Percentiles rank a stretch among this genome's conserved stretches.
phyloP scores from a whole-genome alignment of 2,113 vertebrate genomes.

The Halichoerus grypus region DNA sequence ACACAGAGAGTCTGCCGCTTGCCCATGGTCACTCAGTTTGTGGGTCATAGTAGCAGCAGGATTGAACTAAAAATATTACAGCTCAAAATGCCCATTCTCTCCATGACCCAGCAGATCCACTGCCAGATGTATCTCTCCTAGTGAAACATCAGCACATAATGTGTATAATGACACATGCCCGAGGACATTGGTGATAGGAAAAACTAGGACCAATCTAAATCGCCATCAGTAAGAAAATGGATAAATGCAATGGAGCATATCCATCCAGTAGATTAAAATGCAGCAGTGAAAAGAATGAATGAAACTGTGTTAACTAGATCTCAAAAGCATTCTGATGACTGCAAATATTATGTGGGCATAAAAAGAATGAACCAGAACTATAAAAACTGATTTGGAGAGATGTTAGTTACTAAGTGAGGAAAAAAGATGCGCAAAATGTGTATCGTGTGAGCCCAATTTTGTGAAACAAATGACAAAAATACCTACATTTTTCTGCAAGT shows the following conservation, averaged over 20 bases:
- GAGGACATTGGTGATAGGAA: neutral
- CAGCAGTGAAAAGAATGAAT: neutral
- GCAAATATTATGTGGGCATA: neutral
- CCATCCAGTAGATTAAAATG: neutral
- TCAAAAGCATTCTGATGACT: neutral
- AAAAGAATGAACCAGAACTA: neutral
- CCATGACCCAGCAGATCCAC: neutral
- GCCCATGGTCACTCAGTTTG: neutral
- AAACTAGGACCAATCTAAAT: neutral
- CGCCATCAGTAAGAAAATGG: neutral
- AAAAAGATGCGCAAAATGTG: neutral
- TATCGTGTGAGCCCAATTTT: neutral
- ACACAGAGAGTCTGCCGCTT: neutral
- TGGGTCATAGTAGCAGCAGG: neutral
- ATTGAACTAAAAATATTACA: neutral
- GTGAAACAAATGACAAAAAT: neutral
- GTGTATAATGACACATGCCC: neutral
- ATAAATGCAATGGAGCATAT: neutral
- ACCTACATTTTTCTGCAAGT: neutral
- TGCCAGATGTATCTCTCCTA: neutral
- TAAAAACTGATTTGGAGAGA: neutral
- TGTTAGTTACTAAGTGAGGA: neutral
- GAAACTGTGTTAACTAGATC: neutral
- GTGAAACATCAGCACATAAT: neutral
- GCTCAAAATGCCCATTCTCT: neutral